phyloP scores from a whole-genome alignment of 64 coral and sea anemone genomes.

The Orbicella faveolata region DNA sequence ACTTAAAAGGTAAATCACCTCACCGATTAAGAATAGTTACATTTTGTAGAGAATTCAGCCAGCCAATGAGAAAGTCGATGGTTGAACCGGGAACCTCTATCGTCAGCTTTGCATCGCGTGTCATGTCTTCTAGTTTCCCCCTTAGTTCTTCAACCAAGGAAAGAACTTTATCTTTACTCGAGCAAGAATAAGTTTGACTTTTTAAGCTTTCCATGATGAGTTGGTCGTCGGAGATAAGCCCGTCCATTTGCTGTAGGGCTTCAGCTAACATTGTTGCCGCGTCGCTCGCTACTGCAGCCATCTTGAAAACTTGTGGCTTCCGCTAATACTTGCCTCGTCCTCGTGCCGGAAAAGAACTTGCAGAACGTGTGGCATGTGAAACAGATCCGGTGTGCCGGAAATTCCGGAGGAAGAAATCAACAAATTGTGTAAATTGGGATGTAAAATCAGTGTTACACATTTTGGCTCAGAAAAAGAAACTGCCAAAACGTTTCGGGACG shows the following conservation, averaged over 20 bases:
- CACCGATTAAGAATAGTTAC: conserved; percentile 7
- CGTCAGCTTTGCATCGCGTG: conserved; percentile 26
- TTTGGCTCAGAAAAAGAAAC: no score
- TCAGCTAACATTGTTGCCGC: conserved; percentile 88
- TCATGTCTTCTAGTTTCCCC: conserved; percentile 38
- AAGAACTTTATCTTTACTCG: conserved; percentile 58
- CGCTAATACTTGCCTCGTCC: not conserved
- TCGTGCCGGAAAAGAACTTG: conserved; percentile 32
- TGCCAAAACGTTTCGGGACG: no score
- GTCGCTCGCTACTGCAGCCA: conserved; percentile 88
- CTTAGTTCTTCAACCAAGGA: conserved; percentile 69
- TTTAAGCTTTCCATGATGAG: conserved; percentile 86
- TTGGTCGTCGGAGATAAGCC: conserved; percentile 85
- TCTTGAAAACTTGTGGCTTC: conserved; percentile 54
- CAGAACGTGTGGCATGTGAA: conserved; percentile 2
- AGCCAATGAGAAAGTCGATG: conserved; percentile 58
- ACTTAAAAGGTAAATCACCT: not conserved
- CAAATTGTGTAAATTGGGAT: no score
- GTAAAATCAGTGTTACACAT: no score
- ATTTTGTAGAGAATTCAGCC: conserved; percentile 50
- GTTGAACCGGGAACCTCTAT: conserved; percentile 63
- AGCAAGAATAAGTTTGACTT: conserved; percentile 28
- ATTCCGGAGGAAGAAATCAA: no score
- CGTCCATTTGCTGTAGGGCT: conserved; percentile 95
- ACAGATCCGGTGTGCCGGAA: no score